These are phyloP conservation scores for Drosophila monieri DNA, from an alignment of 2,888 invertebrate species.

Conservation along the genomic window DNA sequence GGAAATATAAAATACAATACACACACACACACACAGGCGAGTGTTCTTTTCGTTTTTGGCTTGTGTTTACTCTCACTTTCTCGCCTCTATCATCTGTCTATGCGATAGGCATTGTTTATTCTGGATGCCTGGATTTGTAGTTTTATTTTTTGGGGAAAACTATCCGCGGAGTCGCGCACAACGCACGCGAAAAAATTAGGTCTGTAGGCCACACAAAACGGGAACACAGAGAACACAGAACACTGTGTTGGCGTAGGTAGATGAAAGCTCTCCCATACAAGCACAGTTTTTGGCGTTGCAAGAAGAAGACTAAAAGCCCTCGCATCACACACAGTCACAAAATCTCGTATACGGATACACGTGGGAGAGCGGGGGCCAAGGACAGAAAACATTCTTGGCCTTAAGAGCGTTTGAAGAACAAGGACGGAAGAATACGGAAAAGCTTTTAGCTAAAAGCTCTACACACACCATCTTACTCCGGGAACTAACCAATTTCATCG, in stretches of 20 bases:
- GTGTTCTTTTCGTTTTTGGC: slow-evolving; percentile 47
- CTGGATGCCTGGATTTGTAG: slow-evolving; percentile 21
- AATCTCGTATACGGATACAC: slow-evolving; percentile 19
- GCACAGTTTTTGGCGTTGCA: slow-evolving; percentile 20
- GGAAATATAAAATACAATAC: slow-evolving; percentile 44
- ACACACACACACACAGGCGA: slow-evolving; percentile 13
- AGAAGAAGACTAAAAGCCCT: slow-evolving; percentile 26
- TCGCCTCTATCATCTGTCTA: slow-evolving; percentile 27
- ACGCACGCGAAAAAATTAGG: slow-evolving; percentile 73
- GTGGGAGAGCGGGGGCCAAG: slow-evolving; percentile 56
- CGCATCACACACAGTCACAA: slow-evolving; percentile 12
- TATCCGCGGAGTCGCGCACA: slow-evolving; percentile 67
- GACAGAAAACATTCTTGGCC: slow-evolving; percentile 80
- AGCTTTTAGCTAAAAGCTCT: slow-evolving; percentile 69
- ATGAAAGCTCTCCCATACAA: slow-evolving; percentile 60
- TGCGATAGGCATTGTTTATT: slow-evolving; percentile 34
- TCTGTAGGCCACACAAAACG: slow-evolving; percentile 78
- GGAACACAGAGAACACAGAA: slow-evolving; percentile 76
- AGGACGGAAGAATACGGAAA: slow-evolving; percentile 78
- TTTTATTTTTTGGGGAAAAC: slow-evolving; percentile 69
- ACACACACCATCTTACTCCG: slow-evolving; percentile 17
- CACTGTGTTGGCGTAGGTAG: slow-evolving; percentile 78
- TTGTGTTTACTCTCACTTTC: slow-evolving; percentile 64
- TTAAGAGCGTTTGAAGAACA: slow-evolving; percentile 83
- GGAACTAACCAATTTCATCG: neutral